Conservation (phyloP, 2,888 invertebrate species). For the Pimpla rufipes region DNA sequence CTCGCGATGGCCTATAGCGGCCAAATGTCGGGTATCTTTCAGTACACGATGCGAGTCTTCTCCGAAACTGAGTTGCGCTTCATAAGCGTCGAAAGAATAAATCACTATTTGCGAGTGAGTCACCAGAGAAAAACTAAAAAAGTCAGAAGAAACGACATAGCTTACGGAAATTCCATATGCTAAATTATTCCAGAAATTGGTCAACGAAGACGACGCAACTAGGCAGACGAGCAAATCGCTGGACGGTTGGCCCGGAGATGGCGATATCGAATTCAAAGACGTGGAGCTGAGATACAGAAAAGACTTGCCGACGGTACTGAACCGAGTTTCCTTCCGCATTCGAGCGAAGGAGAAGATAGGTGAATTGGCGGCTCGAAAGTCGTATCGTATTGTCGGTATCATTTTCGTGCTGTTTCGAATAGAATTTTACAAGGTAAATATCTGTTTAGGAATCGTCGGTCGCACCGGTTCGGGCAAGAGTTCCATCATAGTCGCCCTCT, state of each 20-base stretch:
- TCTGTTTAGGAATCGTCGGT: slow-evolving; percentile 84
- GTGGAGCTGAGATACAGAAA: slow-evolving; percentile 86
- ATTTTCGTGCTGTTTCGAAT: not conserved
- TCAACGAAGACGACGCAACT: slow-evolving; percentile 72
- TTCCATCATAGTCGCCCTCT: slow-evolving; percentile 87
- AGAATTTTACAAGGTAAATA: not conserved
- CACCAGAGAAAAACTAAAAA: not conserved
- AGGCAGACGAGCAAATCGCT: slow-evolving; percentile 75
- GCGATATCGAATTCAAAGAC: slow-evolving; percentile 86
- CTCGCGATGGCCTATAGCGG: slow-evolving; percentile 88
- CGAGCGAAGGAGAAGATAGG: slow-evolving; percentile 88
- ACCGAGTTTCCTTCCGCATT: slow-evolving; percentile 87
- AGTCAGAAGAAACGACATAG: not conserved
- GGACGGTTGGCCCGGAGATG: slow-evolving; percentile 86
- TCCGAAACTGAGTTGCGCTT: slow-evolving; percentile 86
- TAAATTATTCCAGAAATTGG: slow-evolving; percentile 71
- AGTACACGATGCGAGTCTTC: slow-evolving; percentile 86
- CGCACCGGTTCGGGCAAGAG: slow-evolving; percentile 87
- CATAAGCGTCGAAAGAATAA: slow-evolving; percentile 86
- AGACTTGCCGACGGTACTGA: slow-evolving; percentile 86
- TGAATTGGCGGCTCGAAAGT: slow-evolving; percentile 64
- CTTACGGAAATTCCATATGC: too few species aligned
- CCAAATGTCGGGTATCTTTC: slow-evolving; percentile 87
- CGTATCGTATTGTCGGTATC: not conserved
- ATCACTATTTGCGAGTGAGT: slow-evolving; percentile 79